Conservation (phyloP, 2,113 vertebrate genomes). For the Passerina amoena region DNA sequence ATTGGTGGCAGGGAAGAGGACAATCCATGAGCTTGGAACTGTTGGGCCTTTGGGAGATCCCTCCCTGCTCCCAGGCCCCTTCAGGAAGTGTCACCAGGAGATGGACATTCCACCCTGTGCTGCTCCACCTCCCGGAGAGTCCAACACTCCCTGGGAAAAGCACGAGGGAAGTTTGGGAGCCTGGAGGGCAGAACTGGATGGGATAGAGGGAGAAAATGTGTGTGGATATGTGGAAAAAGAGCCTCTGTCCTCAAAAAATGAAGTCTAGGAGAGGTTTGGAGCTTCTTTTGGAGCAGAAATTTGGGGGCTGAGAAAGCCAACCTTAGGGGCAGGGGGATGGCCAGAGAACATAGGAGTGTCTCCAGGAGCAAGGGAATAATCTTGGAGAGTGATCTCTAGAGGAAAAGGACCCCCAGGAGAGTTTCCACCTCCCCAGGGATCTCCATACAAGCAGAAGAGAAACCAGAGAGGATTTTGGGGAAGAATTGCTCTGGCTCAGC, state of each 20-base stretch:
- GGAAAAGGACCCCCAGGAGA: not conserved
- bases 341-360: not conserved
- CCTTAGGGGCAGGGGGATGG: not conserved
- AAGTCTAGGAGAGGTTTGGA: not conserved
- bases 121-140: not conserved
- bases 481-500: not conserved
- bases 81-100: not conserved
- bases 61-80: not conserved
- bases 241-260: not conserved
- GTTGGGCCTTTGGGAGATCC: not conserved
- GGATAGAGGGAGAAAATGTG: not conserved
- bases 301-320: rapidly evolving
- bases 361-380: not conserved
- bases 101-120: not conserved
- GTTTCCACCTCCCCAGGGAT: not conserved
- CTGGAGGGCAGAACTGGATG: not conserved
- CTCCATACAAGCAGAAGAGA: not conserved
- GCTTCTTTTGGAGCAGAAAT: not conserved
- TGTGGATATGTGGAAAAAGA: not conserved
- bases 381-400: not conserved
- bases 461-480: not conserved
- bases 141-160: not conserved
- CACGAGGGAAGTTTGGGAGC: not conserved
- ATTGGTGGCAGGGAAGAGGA: not conserved
- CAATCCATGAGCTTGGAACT: not conserved